Percentiles rank a stretch among this genome's conserved stretches.
Evolutionary conservation across 2,113 vertebrate species (phyloP).

Genomic region (Ophthalmolycus amberensis): DNA sequence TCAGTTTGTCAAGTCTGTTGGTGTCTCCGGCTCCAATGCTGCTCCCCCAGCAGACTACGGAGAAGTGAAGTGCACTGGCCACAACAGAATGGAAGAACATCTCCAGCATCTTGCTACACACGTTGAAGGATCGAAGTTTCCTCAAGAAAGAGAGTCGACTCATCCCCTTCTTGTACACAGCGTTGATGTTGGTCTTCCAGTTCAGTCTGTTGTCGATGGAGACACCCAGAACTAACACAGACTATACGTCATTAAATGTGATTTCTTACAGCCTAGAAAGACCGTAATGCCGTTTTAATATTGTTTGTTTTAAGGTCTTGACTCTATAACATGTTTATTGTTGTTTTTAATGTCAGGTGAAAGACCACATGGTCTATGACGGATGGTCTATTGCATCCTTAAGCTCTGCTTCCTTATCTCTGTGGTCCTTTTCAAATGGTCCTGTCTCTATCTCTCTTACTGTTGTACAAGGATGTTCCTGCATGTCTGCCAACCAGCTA

Average conservation of each 20-base stretch:
- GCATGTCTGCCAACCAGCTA: not conserved
- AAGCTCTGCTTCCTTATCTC: not conserved
- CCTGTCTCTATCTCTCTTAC: constrained; percentile 1
- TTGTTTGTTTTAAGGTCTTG: not conserved
- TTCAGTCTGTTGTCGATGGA: too few relatives aligned
- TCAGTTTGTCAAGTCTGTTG: too few relatives aligned
- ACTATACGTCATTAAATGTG: not conserved
- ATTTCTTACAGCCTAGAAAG: not conserved
- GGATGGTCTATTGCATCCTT: not conserved
- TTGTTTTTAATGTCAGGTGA: not conserved
- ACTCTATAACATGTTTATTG: not conserved
- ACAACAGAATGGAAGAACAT: too few relatives aligned
- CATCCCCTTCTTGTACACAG: too few relatives aligned
- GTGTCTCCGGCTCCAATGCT: too few relatives aligned
- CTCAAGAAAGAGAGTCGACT: too few relatives aligned
- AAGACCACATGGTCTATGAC: not conserved
- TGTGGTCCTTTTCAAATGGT: not conserved
- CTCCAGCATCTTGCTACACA: too few relatives aligned
- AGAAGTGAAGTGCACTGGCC: too few relatives aligned
- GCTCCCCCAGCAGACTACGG: too few relatives aligned
- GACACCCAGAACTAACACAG: not conserved
- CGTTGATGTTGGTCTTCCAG: too few relatives aligned
- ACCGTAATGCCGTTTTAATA: not conserved
- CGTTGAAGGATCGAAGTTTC: too few relatives aligned
- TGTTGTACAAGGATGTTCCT: not conserved